Conservation (phyloP, 2,888 invertebrate species). For the Macrosiphum euphorbiae region DNA sequence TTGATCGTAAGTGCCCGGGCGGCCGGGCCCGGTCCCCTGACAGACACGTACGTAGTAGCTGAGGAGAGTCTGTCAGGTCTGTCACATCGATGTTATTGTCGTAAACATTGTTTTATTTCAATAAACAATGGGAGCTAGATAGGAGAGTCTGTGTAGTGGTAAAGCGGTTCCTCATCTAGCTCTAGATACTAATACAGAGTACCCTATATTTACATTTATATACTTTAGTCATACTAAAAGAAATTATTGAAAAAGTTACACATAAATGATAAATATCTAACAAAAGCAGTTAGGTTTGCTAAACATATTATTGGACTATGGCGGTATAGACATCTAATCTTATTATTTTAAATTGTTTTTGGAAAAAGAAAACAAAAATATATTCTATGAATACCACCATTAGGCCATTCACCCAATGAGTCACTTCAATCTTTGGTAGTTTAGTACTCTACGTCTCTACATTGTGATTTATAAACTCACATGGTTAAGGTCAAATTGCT, state of each 20-base stretch:
- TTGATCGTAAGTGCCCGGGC: no score
- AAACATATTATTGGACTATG: background rate
- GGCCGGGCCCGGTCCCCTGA: no score
- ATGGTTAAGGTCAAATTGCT: constrained; percentile 16
- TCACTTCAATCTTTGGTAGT: background rate
- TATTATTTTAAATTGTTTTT: background rate
- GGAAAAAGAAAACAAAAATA: constrained; percentile 2
- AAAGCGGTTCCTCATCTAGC: no score
- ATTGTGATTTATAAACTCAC: background rate
- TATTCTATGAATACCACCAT: background rate
- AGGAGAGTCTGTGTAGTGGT: no score
- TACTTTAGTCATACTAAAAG: background rate
- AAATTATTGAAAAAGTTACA: background rate
- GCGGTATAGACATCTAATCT: no score
- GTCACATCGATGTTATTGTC: no score
- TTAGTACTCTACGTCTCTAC: background rate
- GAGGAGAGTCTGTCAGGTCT: no score
- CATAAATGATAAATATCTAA: background rate
- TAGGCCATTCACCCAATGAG: background rate
- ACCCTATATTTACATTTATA: background rate
- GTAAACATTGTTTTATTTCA: no score
- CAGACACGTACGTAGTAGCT: no score
- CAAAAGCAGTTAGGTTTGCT: background rate
- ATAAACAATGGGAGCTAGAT: no score
- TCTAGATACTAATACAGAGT: no score